Conservation (phyloP, 2,797 vertebrate genomes). For the Rhadinocentrus ornatus region DNA sequence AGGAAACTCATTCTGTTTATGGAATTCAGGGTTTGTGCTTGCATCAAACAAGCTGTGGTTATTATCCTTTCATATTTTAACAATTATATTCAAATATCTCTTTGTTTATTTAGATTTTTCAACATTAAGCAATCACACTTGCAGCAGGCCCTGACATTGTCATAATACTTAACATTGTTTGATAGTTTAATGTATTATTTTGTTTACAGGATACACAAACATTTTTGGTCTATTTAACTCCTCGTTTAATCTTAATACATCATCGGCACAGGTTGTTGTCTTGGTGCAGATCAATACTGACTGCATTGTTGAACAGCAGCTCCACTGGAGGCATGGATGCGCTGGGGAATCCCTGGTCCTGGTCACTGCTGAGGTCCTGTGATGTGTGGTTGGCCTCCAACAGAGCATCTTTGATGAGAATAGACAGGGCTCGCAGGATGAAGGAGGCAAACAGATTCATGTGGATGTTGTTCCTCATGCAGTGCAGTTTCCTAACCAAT, state of each 20-base stretch:
- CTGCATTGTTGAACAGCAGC: constrained; percentile 79
- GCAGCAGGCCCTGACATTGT: not conserved
- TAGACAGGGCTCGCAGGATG: constrained; percentile 86
- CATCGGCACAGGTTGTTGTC: not conserved
- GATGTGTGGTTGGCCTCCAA: constrained; percentile 75
- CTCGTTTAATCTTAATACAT: not conserved
- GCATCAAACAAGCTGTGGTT: constrained; percentile 1
- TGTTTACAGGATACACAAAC: not conserved
- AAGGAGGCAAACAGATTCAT: constrained; percentile 94
- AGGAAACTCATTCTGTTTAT: constrained; percentile 29
- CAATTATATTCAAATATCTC: not conserved
- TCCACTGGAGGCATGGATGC: constrained; percentile 70
- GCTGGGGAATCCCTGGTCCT: constrained; percentile 67
- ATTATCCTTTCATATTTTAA: constrained; percentile 1
- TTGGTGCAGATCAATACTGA: constrained; percentile 44
- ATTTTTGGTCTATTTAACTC: not conserved
- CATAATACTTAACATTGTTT: not conserved
- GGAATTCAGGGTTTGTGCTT: constrained; percentile 1
- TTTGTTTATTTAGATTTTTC: too few relatives aligned
- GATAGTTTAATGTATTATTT: not conserved
- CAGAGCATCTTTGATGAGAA: constrained; percentile 90
- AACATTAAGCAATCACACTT: too few relatives aligned
- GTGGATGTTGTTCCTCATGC: constrained; percentile 93
- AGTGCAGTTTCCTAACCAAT: constrained; percentile 85
- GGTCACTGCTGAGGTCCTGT: constrained; percentile 72